Base-by-base conservation (phyloP, 2,113 vertebrate species). In the Chrysochloris asiatica region DNA sequence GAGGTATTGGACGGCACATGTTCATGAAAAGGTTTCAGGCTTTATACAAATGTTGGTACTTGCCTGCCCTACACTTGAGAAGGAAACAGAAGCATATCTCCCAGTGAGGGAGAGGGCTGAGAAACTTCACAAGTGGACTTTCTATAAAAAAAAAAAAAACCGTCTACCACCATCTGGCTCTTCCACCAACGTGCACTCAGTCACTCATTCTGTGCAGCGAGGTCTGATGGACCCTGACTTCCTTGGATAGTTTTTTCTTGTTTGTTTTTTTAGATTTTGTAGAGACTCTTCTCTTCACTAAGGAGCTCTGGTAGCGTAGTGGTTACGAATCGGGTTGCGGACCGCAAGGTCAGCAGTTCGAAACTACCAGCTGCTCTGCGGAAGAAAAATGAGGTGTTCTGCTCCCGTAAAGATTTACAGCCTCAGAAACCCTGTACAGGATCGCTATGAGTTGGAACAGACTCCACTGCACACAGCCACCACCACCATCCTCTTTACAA, bases 1-100 rank as follows among this genome's bases (percentile, higher is more conserved):
- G 93, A 96, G 97, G 95, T 97, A 98, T 83, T 90, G 97, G 97
- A 94, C 94, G 65, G 75, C 94, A 92, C 56, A 87, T 97, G 97
- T 97, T 93, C 95, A 92, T 97, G 91, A 93, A 97, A 95, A 84
- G 95, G 92, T 93, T 84, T 90, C 95, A 97, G 96, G 96, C 95
- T 56, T 54, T 88, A 97, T 92, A 97, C 83, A 97, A 95, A 97
- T 96, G 78, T 89, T 96, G 48, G 50, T 96, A 76, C 90, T 94
- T 94, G 92, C 92, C 95, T 96, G 88, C 52, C 95, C 92, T 89
- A 90, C 96, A 93, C 41, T 95, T 89, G 86, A 86, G 94, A 85
- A 93, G 90, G 59, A 91, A 83, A 95, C 52, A 33, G 84, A 97
- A 97, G 94, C 95, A 97, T 97, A 96, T 90, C 22, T 59, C 90